Evolutionary conservation across 2,888 invertebrate species (phyloP), one percentile per base, ranked within the genome.

Genomic region (Apeira syringaria): DNA sequence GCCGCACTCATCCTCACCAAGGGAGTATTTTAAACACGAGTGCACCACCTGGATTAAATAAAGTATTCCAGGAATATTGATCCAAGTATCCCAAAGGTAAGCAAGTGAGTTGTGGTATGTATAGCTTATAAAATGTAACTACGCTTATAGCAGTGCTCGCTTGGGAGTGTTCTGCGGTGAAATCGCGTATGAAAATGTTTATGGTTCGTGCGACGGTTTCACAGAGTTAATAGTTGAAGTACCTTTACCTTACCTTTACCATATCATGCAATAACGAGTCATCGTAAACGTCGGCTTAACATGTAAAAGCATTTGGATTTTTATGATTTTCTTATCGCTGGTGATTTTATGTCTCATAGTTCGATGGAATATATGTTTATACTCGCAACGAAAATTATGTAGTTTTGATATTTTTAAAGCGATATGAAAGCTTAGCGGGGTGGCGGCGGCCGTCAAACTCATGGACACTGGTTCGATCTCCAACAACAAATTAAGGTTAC

Each of bases 111-210:
- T 54, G 52, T 47, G 53, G 53, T 32, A 49, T 51, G 38, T 40
- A 15, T 15, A 56, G 50, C 64, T 68, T 70, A 71, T 71, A 71
- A 74, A 73, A 71, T 68, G 63, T 65, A 61, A 61, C 51, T 61
- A 56, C 61, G 61, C 68, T 68, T 71, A 68, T 66, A 58, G 64
- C 70, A 74, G 63, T 61, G 64, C 59, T 61, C 73, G 61, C 61
- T 48, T 57, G 66, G 59, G 68, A 64, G 64, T 65, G 64, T 64
- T 66, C 60, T 63, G 73, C 57, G 63, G 71, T 49, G 43, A 59
- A 67, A 61, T 62, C 53, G 53, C 64, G 62, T 64, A 64, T 71
- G 63, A 64, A 65, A 71, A 72, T 74, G 66, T 71, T 68, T 70
- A 70, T 61, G 66, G 65, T 64, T 61, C 54, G 52, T 61, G 61